Percentiles rank a stretch among this genome's conserved stretches.
These are phyloP conservation scores for Dicyrtomina minuta DNA, from an alignment of 2,888 invertebrate genomes.

Conservation along the genomic window DNA sequence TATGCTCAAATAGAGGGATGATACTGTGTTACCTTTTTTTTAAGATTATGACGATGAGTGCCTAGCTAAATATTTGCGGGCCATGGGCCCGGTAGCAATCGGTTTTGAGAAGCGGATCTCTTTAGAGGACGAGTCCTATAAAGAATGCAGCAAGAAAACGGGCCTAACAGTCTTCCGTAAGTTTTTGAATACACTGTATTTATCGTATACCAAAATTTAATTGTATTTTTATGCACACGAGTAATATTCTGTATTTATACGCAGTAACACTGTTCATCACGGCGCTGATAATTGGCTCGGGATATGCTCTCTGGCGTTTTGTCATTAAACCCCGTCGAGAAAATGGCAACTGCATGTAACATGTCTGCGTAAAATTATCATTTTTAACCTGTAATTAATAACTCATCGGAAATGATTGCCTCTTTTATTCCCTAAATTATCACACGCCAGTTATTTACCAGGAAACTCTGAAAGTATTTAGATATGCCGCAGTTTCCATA, in stretches of 20 bases:
- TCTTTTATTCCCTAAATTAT: too few species aligned
- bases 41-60: slow-evolving; percentile 47
- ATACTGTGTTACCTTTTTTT: neutral
- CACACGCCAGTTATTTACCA: too few species aligned
- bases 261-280: slow-evolving; percentile 48
- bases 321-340: slow-evolving; percentile 17
- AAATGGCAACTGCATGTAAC: slow-evolving; percentile 22
- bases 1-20: neutral
- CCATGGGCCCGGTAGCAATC: slow-evolving; percentile 20
- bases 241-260: slow-evolving; percentile 6
- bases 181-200: slow-evolving; percentile 11
- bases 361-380: too few species aligned
- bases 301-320: slow-evolving; percentile 12
- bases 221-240: too few species aligned
- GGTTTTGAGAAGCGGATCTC: slow-evolving; percentile 51
- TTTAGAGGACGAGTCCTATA: slow-evolving; percentile 13
- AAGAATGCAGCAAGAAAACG: slow-evolving; percentile 22
- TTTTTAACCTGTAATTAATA: too few species aligned
- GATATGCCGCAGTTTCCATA: too few species aligned
- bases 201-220: too few species aligned
- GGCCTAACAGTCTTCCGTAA: slow-evolving; percentile 46
- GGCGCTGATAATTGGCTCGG: slow-evolving; percentile 32
- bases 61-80: slow-evolving; percentile 35
- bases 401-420: too few species aligned
- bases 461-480: too few species aligned